Evolutionary conservation across 2,113 vertebrate species (phyloP).

Genomic region (Pristiophorus japonicus): DNA sequence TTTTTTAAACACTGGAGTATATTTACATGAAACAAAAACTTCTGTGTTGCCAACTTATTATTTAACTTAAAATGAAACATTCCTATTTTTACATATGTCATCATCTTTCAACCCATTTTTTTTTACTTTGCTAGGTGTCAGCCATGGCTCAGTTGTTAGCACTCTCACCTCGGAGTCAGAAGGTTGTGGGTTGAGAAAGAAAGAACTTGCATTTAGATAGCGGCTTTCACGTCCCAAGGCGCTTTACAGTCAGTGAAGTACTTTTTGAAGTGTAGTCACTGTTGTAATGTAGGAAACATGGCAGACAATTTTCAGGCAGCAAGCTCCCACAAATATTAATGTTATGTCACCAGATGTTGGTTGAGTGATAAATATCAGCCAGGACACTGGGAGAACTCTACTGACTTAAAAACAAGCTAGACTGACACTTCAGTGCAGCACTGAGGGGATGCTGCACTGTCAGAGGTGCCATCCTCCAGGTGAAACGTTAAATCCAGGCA

Average conservation of each 20-base stretch:
- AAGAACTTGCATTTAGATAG: neutral
- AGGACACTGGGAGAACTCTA: neutral
- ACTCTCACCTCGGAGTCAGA: neutral
- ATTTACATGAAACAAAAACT: conserved; percentile 1
- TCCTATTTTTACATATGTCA: neutral
- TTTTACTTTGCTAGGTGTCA: neutral
- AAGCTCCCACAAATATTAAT: neutral
- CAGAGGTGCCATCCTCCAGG: too few relatives aligned
- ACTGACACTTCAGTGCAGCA: neutral
- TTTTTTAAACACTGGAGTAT: neutral
- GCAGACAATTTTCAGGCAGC: neutral
- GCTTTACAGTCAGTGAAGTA: neutral
- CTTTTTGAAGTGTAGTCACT: neutral
- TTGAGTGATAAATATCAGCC: neutral
- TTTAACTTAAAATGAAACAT: neutral
- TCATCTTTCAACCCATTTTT: neutral
- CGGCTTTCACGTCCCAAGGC: neutral
- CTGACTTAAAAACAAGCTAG: neutral
- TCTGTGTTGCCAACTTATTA: neutral
- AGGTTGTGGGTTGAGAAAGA: neutral
- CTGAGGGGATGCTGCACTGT: too few relatives aligned
- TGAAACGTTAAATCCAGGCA: too few relatives aligned
- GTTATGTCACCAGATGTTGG: neutral
- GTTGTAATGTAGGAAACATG: neutral
- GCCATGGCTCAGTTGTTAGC: neutral